These are phyloP conservation scores for Aphaenogaster rudis DNA, from an alignment of 1,140 invertebrate genomes.

Conservation along the genomic window DNA sequence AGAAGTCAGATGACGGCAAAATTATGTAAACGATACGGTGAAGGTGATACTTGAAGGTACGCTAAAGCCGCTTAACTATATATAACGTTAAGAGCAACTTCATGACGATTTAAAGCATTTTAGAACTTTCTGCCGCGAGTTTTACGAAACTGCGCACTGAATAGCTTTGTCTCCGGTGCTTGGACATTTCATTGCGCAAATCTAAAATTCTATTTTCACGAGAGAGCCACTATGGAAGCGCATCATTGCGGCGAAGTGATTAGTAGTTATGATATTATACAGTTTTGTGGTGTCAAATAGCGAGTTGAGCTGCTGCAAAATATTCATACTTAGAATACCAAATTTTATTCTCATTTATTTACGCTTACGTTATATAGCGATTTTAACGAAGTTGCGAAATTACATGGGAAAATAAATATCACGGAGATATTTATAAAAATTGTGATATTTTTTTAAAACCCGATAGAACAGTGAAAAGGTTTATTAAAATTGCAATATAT, in stretches of 20 bases:
- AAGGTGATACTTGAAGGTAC: conserved; percentile 37
- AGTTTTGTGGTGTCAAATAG: neutral
- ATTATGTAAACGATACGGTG: conserved; percentile 56
- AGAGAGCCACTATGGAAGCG: neutral
- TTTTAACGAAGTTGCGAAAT: neutral
- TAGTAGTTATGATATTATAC: conserved; percentile 2
- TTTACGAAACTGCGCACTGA: conserved; percentile 19
- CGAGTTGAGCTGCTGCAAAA: neutral
- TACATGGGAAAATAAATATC: neutral
- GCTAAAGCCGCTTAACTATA: conserved; percentile 18
- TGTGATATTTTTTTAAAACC: conserved; percentile 14
- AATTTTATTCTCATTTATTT: conserved; percentile 19
- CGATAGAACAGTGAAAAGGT: neutral
- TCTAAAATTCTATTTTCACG: conserved; percentile 55
- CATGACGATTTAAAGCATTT: conserved; percentile 40
- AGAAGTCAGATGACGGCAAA: conserved; percentile 47
- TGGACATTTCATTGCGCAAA: neutral
- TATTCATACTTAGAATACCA: conserved; percentile 16
- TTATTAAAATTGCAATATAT: conserved; percentile 22
- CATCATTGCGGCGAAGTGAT: neutral
- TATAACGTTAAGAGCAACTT: conserved; percentile 34
- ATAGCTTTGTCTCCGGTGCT: neutral
- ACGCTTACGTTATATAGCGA: neutral
- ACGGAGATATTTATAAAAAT: conserved; percentile 7
- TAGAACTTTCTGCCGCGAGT: neutral